phyloP scores from a whole-genome alignment of 1,140 invertebrate genomes.

The Drosophila navojoa region DNA sequence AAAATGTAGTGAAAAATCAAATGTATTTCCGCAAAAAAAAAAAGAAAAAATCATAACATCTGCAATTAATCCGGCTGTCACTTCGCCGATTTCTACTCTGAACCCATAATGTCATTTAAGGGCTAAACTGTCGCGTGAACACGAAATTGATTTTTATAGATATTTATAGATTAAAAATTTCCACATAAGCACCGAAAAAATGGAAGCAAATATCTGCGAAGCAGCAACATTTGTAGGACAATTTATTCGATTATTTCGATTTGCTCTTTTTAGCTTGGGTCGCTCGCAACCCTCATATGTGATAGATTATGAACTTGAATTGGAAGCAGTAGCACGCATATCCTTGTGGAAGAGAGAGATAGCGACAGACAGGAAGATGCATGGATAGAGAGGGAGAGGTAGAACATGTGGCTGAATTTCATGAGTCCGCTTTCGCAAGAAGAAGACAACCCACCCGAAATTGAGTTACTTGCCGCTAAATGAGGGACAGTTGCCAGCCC shows the following conservation, averaged over 20 bases:
- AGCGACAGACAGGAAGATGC: neutral
- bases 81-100: constrained; percentile 24
- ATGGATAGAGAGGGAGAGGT: neutral
- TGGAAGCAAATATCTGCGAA: constrained; percentile 27
- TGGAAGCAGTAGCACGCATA: constrained; percentile 60
- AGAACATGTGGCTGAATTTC: constrained; percentile 26
- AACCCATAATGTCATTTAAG: constrained; percentile 62
- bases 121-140: constrained; percentile 73
- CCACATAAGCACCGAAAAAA: constrained; percentile 67
- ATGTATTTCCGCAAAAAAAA: constrained; percentile 46
- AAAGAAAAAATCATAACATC: constrained; percentile 66
- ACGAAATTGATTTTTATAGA: constrained; percentile 82
- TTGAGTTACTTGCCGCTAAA: constrained; percentile 54
- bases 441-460: constrained; percentile 51
- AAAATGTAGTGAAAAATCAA: constrained; percentile 45
- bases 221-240: constrained; percentile 60
- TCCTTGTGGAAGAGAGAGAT: constrained; percentile 14
- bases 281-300: constrained; percentile 72
- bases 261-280: constrained; percentile 30
- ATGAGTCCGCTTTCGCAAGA: constrained; percentile 41
- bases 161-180: constrained; percentile 82
- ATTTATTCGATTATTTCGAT: constrained; percentile 73
- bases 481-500: constrained; percentile 67
- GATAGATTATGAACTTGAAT: constrained; percentile 77
- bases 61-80: constrained; percentile 73